Base-by-base conservation (phyloP, 2,797 vertebrate genomes). In the Spheniscus humboldti region DNA sequence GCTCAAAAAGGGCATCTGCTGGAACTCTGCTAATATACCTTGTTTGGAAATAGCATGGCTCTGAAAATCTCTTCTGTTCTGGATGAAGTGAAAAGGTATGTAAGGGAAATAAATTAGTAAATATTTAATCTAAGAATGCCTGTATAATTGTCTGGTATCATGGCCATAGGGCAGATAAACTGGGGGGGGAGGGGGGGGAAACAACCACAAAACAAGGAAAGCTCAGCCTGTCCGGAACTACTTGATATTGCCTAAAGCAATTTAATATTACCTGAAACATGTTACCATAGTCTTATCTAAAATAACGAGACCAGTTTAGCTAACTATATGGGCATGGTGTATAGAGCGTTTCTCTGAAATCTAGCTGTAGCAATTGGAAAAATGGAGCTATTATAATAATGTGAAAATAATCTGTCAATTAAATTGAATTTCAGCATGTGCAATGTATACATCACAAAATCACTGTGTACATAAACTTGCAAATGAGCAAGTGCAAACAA, bases 401-500 rank as follows among this genome's bases (percentile, higher is more conserved):
- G 10, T 37, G 62, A 43, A 94, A 92, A 60, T 66, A 82, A 30
- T 39, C 52, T 67, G 30, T 81, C 82, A 82, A 37, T 53, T 84
- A 80, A 84, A 79, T n/a, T 86, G 63, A 82, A 88, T 53, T 82
- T 85, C 35, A 82, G 13, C 15, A 55, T 27, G 50, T 67, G 45
- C 28, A 79, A 75, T 18, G 11, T 50, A 56, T 64, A 48, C 5
- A 52, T 76, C 57, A 57, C 1, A 3, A 71, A 64, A 88, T 79
- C 25, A 53, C 28, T 69, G 24, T n/a, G 56, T 64, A 71, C 19
- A 33, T 69, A 86, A 83, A 82, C n/a, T 56, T 66, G 35, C 22
- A 88, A 92, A 90, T 53, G 9, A 82, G 12, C 15, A 76, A 60
- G 25, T 77, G 35, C 56, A 86, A 94, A 69, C 5, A 91, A 90